Evolutionary conservation across 2,888 invertebrate species (phyloP).

Genomic region (Diaphora mendica): DNA sequence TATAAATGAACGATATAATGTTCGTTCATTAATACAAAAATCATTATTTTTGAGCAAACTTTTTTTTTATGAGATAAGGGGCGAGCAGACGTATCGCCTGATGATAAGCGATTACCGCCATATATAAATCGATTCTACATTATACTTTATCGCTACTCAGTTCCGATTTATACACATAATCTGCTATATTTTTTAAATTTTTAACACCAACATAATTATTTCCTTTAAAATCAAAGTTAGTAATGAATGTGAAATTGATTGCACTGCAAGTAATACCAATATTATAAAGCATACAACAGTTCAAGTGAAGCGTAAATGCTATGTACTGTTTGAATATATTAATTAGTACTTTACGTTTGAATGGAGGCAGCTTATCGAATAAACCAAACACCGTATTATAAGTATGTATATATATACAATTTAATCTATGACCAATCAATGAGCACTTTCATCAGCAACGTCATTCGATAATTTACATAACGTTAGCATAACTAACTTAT

Average conservation of each 20-base stretch:
- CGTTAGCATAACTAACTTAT: conserved; percentile 8
- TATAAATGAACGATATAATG: too few species aligned
- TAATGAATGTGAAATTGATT: not conserved
- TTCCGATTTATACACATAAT: not conserved
- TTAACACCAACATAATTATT: not conserved
- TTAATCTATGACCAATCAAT: conserved; percentile 20
- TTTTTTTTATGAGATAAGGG: too few species aligned
- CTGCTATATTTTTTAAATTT: not conserved
- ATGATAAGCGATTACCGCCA: too few species aligned
- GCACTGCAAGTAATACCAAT: not conserved
- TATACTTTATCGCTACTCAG: not conserved
- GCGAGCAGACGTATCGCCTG: too few species aligned
- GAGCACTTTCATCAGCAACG: conserved; percentile 7
- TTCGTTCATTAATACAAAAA: too few species aligned
- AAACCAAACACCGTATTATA: not conserved
- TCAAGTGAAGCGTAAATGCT: not conserved
- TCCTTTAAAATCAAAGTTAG: not conserved
- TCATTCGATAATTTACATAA: not conserved
- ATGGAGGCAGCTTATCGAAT: not conserved
- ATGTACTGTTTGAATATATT: not conserved
- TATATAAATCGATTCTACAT: not conserved
- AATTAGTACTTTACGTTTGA: not conserved
- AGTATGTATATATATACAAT: not conserved
- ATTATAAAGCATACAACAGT: not conserved
- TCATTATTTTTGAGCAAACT: too few species aligned